Base-by-base conservation (phyloP, 2,888 invertebrate genomes). In the Melanargia galathea region DNA sequence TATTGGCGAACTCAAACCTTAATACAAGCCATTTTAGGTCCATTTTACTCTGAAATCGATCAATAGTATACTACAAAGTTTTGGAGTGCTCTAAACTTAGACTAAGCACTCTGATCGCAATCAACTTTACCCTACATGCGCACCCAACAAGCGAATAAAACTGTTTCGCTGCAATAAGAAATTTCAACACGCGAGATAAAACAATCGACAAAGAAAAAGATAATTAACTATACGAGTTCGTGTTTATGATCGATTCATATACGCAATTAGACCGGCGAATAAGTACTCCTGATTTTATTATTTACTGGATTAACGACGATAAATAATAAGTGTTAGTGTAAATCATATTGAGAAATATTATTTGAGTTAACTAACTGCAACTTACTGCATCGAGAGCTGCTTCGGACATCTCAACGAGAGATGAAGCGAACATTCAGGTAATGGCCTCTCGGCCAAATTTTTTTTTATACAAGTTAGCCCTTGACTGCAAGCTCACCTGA, bases 141-240 rank as follows among this genome's bases (percentile, higher is more conserved):
- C 67, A 60, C 67, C 63, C 67, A 67, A 67, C 67, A 60, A 65
- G 67, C 65, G 67, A 67, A 60, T 67, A 60, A 67, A 67, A 67
- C 69, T 63, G 67, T 67, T 69, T 69, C 65, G 65, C 67, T 67
- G 63, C 63, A 60, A 60, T 65, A 65, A 65, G 67, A 67, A 67
- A 65, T 69, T 70, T 70, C 71, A 73, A 68, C 74, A 70, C 71
- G 74, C 71, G 64, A 78, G 75, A 73, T 75, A 67, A n/a, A 69
- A 68, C 69, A 66, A 68, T 66, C 64, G 66, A 72, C 64, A 73
- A 76, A 75, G 76, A 77, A 76, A 65, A 70, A 67, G 68, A 68
- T 66, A 71, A 75, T 74, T 66, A 77, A 73, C 75, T 77, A 80
- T 78, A 63, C 73, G 72, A 80, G 78, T 80, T 82, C 78, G 79